Evolutionary conservation across 2,888 invertebrate species (phyloP).

Genomic region (Drosophila barbarae): DNA sequence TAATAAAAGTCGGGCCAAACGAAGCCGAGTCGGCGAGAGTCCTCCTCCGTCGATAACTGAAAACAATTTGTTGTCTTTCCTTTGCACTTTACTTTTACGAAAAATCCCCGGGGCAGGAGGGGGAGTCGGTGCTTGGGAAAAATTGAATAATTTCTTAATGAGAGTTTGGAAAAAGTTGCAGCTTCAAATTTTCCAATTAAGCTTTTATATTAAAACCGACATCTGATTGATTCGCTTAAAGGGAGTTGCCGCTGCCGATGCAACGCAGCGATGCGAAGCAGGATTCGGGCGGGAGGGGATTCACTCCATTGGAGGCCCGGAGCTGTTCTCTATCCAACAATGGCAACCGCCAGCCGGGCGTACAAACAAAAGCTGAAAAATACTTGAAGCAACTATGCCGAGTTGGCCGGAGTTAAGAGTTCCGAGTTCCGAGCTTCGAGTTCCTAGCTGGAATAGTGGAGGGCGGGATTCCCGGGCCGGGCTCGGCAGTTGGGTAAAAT

Average conservation of each 20-base stretch:
- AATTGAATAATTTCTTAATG: conserved; percentile 66
- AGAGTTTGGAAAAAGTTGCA: conserved; percentile 47
- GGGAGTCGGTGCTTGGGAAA: conserved; percentile 11
- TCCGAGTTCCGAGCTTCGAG: conserved; percentile 4
- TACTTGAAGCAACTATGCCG: conserved; percentile 71
- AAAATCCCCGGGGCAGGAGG: background rate
- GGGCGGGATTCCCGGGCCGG: background rate
- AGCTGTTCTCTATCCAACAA: conserved; percentile 28
- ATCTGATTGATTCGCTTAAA: conserved; percentile 71
- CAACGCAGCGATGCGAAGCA: conserved; percentile 35
- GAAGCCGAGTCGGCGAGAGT: conserved; percentile 19
- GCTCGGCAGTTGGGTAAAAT: conserved; percentile 53
- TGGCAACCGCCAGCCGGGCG: conserved; percentile 36
- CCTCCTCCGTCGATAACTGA: conserved; percentile 48
- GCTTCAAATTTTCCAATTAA: conserved; percentile 63
- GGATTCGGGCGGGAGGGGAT: conserved; percentile 1
- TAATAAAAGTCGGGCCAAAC: conserved; percentile 57
- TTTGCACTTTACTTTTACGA: conserved; percentile 24
- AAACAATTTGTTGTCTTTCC: conserved; percentile 62
- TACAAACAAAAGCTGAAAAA: conserved; percentile 68
- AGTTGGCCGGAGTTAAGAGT: conserved; percentile 26
- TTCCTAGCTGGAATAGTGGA: conserved; percentile 14
- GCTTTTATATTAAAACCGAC: conserved; percentile 65
- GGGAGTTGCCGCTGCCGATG: conserved; percentile 19
- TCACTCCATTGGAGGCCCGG: conserved; percentile 2